Conservation (phyloP, 2,797 vertebrate species). For the Arctocebus calabarensis region DNA sequence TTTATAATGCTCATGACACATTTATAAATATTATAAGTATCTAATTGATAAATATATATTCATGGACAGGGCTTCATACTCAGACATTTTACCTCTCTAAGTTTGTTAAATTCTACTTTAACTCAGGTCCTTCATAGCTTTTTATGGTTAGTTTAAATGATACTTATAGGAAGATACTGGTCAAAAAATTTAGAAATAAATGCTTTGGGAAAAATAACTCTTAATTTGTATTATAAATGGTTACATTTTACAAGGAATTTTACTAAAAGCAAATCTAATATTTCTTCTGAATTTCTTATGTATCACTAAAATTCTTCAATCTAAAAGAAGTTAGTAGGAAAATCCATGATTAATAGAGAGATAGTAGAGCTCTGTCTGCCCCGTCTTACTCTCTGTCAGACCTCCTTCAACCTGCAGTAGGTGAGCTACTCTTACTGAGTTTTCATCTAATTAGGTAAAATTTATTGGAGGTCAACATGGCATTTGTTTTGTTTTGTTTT, state of each 20-base stretch:
- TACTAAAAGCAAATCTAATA: neutral
- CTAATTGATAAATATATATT: neutral
- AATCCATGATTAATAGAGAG: neutral
- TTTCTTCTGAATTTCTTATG: slow-evolving; percentile 13
- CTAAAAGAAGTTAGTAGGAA: slow-evolving; percentile 32
- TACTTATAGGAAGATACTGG: neutral
- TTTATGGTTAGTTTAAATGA: slow-evolving; percentile 40
- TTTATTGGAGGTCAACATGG: slow-evolving; percentile 9
- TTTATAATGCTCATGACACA: neutral
- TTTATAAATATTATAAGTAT: neutral
- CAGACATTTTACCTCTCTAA: neutral
- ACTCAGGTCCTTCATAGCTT: slow-evolving; percentile 20
- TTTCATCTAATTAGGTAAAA: neutral
- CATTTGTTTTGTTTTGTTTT: neutral
- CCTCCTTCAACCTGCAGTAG: neutral
- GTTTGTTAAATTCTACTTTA: slow-evolving; percentile 52
- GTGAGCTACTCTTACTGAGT: neutral
- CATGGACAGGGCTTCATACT: neutral
- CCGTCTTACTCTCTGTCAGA: neutral
- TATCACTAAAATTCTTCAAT: slow-evolving; percentile 14
- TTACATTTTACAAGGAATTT: neutral
- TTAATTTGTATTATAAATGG: neutral
- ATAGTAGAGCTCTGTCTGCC: neutral
- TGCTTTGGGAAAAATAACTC: slow-evolving; percentile 18
- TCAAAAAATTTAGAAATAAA: slow-evolving; percentile 16